A percentile compares a stretch with the other conserved stretches of the same genome.
phyloP scores from a whole-genome alignment of 2,797 vertebrate genomes.

The Manis javanica region DNA sequence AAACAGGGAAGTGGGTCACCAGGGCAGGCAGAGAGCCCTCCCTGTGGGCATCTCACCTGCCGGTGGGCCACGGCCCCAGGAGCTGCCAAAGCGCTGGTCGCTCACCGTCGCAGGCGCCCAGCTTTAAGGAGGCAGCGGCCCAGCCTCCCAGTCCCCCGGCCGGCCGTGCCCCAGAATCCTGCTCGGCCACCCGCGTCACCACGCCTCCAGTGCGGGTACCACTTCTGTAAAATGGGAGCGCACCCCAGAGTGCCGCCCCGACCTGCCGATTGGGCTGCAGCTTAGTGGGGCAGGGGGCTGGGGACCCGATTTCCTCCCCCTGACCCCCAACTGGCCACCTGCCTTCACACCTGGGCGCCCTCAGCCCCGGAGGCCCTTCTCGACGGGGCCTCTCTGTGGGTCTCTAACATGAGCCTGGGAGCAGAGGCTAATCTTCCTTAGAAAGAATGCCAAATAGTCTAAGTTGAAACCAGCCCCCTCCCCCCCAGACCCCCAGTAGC shows the following conservation, averaged over 20 bases:
- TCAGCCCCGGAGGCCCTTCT: rapidly evolving
- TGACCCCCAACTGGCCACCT: background rate
- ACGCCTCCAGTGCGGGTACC: background rate
- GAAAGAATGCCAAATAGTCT: background rate
- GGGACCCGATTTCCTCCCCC: background rate
- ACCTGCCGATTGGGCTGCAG: background rate
- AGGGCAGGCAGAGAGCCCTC: background rate
- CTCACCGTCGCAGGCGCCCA: no score
- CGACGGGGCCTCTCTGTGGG: background rate
- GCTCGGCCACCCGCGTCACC: background rate
- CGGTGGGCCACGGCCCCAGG: background rate
- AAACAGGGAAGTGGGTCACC: constrained; percentile 53
- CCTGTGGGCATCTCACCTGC: constrained; percentile 38
- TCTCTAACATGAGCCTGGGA: background rate
- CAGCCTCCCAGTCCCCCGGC: background rate
- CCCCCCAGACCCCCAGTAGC: background rate
- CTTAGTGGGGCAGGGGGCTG: rapidly evolving
- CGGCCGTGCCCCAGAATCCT: background rate
- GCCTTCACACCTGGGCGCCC: background rate
- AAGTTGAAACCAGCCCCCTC: background rate
- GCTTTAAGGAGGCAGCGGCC: background rate
- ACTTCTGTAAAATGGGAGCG: background rate
- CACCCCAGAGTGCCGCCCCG: no score
- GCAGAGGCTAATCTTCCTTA: background rate
- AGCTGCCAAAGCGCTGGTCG: no score